A percentile compares a stretch with the other conserved stretches of the same genome.
These are phyloP conservation scores for Silurus meridionalis DNA, from an alignment of 2,113 vertebrate genomes.

Conservation along the genomic window DNA sequence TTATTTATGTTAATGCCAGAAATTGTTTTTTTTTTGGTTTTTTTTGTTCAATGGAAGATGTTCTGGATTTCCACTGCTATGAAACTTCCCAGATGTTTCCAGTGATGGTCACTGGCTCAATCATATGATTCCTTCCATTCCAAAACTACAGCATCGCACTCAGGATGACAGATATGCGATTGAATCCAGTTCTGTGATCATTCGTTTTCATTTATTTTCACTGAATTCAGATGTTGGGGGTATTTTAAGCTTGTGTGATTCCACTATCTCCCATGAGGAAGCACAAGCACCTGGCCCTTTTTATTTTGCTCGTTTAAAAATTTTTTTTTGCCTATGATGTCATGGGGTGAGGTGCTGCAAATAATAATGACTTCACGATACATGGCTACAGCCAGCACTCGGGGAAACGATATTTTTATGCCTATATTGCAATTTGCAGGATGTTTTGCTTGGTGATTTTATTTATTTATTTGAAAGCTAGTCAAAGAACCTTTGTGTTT, in stretches of 20 bases:
- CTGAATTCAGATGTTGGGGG: constrained; percentile 6
- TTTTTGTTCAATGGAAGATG: background rate
- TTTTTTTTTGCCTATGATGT: constrained; percentile 25
- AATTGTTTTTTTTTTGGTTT: background rate
- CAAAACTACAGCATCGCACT: background rate
- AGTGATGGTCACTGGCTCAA: background rate
- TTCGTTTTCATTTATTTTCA: background rate
- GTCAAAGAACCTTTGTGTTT: background rate
- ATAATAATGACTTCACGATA: constrained; percentile 17
- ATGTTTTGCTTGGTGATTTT: background rate
- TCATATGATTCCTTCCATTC: constrained; percentile 2
- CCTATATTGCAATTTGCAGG: background rate
- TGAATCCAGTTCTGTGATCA: background rate
- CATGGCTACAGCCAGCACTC: background rate
- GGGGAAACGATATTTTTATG: background rate
- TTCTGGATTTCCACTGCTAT: background rate
- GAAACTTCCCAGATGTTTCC: constrained; percentile 19
- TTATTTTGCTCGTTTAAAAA: background rate
- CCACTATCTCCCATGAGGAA: background rate
- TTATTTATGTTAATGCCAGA: background rate
- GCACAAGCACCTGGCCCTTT: background rate
- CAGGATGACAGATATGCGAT: background rate
- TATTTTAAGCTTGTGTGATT: constrained; percentile 24
- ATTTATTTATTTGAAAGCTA: too few species aligned
- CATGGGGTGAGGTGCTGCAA: constrained; percentile 5